These are phyloP conservation scores for Crepidodera aurea DNA, from an alignment of 2,888 invertebrate species.

Conservation along the genomic window DNA sequence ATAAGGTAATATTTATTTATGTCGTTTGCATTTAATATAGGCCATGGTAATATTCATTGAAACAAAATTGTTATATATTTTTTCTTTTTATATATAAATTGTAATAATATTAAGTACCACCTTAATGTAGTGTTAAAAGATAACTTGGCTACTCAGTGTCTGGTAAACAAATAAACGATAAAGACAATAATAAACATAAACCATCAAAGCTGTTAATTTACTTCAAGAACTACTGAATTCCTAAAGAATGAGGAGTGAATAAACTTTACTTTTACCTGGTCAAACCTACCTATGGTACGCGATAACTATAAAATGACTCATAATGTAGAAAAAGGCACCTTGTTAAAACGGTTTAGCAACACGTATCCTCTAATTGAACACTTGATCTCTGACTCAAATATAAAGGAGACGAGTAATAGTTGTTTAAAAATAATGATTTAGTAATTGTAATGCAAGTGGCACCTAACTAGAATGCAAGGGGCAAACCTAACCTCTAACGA, in stretches of 20 bases:
- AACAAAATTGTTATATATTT: background rate
- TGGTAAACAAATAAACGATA: background rate
- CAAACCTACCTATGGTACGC: slow-evolving; percentile 7
- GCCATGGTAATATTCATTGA: background rate
- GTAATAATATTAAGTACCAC: no score
- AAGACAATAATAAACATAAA: slow-evolving; percentile 2
- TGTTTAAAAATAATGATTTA: slow-evolving; percentile 22
- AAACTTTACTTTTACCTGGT: slow-evolving; percentile 35
- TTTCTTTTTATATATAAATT: no score
- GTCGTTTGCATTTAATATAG: background rate
- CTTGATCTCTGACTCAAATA: slow-evolving; percentile 23
- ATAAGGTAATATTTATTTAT: background rate
- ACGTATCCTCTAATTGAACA: slow-evolving; percentile 10
- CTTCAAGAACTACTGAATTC: background rate
- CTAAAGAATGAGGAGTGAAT: slow-evolving; percentile 22
- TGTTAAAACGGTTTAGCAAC: slow-evolving; percentile 1
- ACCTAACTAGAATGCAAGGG: background rate
- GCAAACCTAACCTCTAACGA: background rate
- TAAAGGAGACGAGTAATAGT: slow-evolving; percentile 11
- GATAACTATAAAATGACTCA: slow-evolving; percentile 20
- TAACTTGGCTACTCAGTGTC: background rate
- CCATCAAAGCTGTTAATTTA: slow-evolving; percentile 3
- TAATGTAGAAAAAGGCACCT: slow-evolving; percentile 10
- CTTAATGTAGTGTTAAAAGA: background rate
- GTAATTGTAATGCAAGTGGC: background rate